These are phyloP conservation scores for Holotrichia oblita DNA, from an alignment of 1,140 invertebrate genomes.

Conservation along the genomic window DNA sequence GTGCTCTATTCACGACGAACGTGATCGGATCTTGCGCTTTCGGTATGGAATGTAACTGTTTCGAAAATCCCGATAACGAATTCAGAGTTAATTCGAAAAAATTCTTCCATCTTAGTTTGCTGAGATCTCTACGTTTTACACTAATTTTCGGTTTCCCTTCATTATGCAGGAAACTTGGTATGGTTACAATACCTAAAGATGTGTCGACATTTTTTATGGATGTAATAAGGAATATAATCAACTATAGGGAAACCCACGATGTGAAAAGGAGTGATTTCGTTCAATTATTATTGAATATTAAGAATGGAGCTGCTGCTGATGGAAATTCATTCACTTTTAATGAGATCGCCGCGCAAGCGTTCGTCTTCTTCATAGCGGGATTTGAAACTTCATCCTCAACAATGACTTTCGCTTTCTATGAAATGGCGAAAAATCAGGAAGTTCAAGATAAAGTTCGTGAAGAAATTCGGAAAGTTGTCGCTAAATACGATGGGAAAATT, in stretches of 20 bases:
- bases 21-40: constrained; percentile 67
- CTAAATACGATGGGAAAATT: constrained; percentile 61
- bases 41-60: constrained; percentile 65
- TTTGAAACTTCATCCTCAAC: constrained; percentile 63
- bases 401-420: constrained; percentile 62
- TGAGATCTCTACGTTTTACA: neutral
- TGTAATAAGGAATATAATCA: constrained; percentile 49
- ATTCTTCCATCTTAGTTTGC: constrained; percentile 45
- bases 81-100: constrained; percentile 63
- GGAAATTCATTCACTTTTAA: neutral
- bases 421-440: constrained; percentile 61
- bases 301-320: constrained; percentile 10
- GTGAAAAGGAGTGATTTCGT: constrained; percentile 49
- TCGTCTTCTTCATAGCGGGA: constrained; percentile 60
- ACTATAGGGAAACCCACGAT: constrained; percentile 44
- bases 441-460: constrained; percentile 61
- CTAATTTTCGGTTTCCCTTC: constrained; percentile 25
- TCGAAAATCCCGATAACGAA: constrained; percentile 64
- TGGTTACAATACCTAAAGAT: constrained; percentile 20
- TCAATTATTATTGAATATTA: constrained; percentile 45
- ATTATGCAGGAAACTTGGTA: constrained; percentile 9
- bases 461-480: constrained; percentile 62
- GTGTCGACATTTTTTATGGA: constrained; percentile 47
- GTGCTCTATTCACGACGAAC: constrained; percentile 65
- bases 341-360: constrained; percentile 40